These are phyloP conservation scores for Neria commutata DNA, from an alignment of 2,888 invertebrate species.

Conservation along the genomic window DNA sequence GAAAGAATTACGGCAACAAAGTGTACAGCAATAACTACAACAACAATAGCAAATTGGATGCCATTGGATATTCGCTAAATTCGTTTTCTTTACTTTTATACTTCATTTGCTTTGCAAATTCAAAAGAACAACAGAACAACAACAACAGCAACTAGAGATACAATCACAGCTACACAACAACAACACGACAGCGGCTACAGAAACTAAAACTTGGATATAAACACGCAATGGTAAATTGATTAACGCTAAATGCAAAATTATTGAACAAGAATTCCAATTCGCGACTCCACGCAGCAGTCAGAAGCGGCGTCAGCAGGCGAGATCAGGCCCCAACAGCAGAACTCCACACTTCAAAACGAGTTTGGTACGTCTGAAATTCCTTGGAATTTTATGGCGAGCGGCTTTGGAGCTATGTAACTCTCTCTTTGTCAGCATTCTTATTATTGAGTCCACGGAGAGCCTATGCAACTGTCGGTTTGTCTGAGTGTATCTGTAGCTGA, in stretches of 20 bases:
- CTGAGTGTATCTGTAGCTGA: no score
- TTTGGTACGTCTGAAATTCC: no score
- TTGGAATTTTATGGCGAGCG: no score
- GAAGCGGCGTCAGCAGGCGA: background rate
- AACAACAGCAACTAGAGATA: background rate
- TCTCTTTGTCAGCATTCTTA: no score
- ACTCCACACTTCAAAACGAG: no score
- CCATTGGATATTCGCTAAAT: background rate
- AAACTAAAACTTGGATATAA: background rate
- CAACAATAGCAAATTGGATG: background rate
- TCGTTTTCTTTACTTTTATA: background rate
- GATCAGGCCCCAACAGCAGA: background rate
- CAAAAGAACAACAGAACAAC: background rate
- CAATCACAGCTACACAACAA: background rate
- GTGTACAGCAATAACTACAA: background rate
- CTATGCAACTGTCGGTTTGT: no score
- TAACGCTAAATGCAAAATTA: background rate
- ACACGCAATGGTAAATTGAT: slow-evolving; percentile 7
- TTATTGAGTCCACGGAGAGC: no score
- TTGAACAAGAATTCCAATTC: background rate
- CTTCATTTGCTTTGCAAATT: slow-evolving; percentile 1
- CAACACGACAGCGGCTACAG: background rate
- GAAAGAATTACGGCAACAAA: background rate
- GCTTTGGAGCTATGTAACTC: no score
- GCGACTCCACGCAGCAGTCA: background rate